A percentile compares a stretch with the other conserved stretches of the same genome.
Evolutionary conservation across 2,797 vertebrate genomes (phyloP).

Genomic region (Ceryle rudis): DNA sequence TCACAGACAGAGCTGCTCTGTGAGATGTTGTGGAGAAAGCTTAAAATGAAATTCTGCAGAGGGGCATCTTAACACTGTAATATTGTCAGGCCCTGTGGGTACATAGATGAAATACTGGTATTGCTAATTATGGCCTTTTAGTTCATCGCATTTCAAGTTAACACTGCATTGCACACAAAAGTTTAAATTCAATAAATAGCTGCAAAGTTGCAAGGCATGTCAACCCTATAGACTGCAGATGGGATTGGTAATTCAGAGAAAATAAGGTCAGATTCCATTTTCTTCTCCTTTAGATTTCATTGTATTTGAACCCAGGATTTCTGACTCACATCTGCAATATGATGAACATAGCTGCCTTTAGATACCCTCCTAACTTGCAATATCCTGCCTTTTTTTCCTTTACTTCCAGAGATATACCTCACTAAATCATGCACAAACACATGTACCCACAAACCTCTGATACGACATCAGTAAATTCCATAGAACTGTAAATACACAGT

Average conservation of each 20-base stretch:
- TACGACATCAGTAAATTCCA: background rate
- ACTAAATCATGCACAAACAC: background rate
- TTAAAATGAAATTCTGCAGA: background rate
- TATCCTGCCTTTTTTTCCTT: background rate
- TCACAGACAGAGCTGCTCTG: background rate
- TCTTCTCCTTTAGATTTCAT: background rate
- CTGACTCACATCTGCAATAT: background rate
- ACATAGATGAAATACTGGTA: background rate
- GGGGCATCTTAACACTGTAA: fast-evolving
- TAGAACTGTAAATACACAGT: background rate
- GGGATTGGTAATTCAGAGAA: background rate
- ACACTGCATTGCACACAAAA: background rate
- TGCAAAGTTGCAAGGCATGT: background rate
- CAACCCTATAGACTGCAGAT: background rate
- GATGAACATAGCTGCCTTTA: background rate
- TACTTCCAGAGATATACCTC: background rate
- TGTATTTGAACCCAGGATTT: background rate
- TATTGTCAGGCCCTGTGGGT: background rate
- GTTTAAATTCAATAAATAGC: background rate
- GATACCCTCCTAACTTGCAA: background rate
- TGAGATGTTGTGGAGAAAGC: background rate
- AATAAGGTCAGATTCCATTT: background rate
- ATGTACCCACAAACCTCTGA: background rate
- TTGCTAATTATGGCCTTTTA: background rate
- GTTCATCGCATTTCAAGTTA: background rate